Evolutionary conservation across 2,113 vertebrate species (phyloP), one percentile per base, ranked within the genome.

Genomic region (Aix galericulata): DNA sequence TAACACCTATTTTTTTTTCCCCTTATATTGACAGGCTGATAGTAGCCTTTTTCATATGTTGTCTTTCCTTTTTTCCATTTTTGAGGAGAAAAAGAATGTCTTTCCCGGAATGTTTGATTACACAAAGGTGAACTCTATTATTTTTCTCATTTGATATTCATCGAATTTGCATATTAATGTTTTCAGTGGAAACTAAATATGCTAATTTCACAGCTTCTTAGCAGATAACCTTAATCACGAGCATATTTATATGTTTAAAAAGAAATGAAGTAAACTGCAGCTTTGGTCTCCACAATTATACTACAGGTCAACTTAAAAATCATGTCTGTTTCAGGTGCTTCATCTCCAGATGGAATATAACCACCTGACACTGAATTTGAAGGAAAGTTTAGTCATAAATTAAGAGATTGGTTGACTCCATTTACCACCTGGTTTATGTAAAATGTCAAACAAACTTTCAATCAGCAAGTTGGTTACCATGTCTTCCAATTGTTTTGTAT

Each of bases 181-280:
- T 94, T 94, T 84, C 88, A 79, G 2, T 84, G 69, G 86, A 88
- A 93, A 82, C 48, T 53, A 87, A 92, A 79, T 95, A 97, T 93
- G 92, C 88, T 93, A 95, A 97, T 96, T 92, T 95, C 90, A 91
- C 66, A 89, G 90, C 94, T 93, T 95, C 88, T 86, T 84, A 84
- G 81, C 80, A 92, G 83, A 87, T 95, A 78, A 78, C 56, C 73
- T 86, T 94, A 92, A 94, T 97, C 88, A 96, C 44, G 64, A 84
- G 68, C 73, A 34, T 95, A 93, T 95, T 95, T 88, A 76, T 96
- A 34, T 82, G 77, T 93, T 95, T 86, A 75, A 88, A 93, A 94
- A 83, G 75, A 90, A 86, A 83, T 5, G 2, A 79, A 25, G 15
- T 92, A 82, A 86, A 96, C 73, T 66, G 60, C 80, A 90, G 85